Evolutionary conservation across 2,888 invertebrate species (phyloP), one percentile per base, ranked within the genome.

Genomic region (Megaustenia siamemsis): DNA sequence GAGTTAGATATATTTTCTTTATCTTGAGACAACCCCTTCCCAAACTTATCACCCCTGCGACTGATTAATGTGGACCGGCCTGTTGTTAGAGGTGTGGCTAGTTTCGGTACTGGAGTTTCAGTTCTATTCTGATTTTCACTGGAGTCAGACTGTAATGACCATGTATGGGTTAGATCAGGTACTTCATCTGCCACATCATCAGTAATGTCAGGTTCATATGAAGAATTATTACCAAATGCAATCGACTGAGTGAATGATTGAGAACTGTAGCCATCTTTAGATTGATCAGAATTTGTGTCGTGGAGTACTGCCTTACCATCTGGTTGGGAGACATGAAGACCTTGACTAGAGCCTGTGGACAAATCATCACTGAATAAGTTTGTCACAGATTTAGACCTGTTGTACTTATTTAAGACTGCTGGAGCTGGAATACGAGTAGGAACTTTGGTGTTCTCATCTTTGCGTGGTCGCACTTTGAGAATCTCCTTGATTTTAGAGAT

Each of bases 31-130:
- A 71, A 35, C 45, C 75, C 32, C 38, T 80, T 68, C 24, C 66
- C 75, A 12, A 79, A 35, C 35, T 38, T 56, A 21, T 84, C 84
- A 45, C 28, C 35, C 71, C 43, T 84, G 10, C 88, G 88, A 40
- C 89, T 88, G 63, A 92, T 88, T 35, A 92, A 84, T 18, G 90
- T 90, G 21, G 89, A 90, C 60, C 92, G 87, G 5, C 92, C 92
- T 0, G 92, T 92, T 24, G 90, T 91, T 24, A 92, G 85, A 10
- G 92, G 92, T n/a, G 89, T 90, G 40, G 90, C 89, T 76, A 91
- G 60, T 85, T 90, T 91, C 15, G 90, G 91, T 40, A 90, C 90
- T 0, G 90, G 90, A 0, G 90, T 90, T 78, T 92, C 90, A 1
- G 86, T 86, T 38, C 90, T 86, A 40, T 87, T 88, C 85, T 80